A percentile compares a stretch with the other conserved stretches of the same genome.
Evolutionary conservation across 2,113 vertebrate genomes (phyloP).

Genomic region (Sminthopsis crassicaudata): DNA sequence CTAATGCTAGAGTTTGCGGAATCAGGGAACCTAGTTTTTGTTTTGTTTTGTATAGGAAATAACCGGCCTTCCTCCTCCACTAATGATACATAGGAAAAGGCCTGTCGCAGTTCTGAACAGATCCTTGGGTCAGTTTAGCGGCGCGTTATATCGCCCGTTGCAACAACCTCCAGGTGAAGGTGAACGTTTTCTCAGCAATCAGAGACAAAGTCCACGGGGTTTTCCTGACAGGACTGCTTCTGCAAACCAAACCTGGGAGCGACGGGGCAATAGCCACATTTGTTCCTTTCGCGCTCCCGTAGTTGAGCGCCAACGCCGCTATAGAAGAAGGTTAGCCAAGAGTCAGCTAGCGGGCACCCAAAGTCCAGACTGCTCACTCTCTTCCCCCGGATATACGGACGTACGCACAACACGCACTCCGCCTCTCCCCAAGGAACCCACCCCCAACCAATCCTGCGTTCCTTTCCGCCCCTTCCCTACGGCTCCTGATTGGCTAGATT

Average conservation of each 20-base stretch:
- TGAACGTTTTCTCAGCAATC: neutral
- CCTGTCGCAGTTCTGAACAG: neutral
- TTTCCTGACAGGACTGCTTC: neutral
- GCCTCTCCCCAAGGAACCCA: neutral
- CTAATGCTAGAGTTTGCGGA: no score
- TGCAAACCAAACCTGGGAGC: neutral
- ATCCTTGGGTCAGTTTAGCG: neutral
- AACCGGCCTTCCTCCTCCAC: no score
- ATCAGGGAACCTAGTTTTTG: no score
- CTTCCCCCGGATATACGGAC: neutral
- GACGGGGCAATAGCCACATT: neutral
- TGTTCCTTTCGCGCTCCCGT: neutral
- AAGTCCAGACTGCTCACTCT: neutral
- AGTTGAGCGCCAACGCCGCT: neutral
- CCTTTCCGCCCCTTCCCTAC: neutral
- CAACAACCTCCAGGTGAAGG: neutral
- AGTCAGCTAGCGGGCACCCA: neutral
- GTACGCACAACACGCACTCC: neutral
- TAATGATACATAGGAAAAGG: neutral
- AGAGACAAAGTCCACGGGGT: neutral
- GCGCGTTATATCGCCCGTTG: neutral
- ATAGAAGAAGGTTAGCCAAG: neutral
- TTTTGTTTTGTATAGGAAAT: no score
- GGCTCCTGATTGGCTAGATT: conserved; percentile 29
- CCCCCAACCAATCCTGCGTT: neutral